A percentile compares a stretch with the other conserved stretches of the same genome.
These are phyloP conservation scores for Grantiella picta DNA, from an alignment of 2,113 vertebrate genomes.

Conservation along the genomic window DNA sequence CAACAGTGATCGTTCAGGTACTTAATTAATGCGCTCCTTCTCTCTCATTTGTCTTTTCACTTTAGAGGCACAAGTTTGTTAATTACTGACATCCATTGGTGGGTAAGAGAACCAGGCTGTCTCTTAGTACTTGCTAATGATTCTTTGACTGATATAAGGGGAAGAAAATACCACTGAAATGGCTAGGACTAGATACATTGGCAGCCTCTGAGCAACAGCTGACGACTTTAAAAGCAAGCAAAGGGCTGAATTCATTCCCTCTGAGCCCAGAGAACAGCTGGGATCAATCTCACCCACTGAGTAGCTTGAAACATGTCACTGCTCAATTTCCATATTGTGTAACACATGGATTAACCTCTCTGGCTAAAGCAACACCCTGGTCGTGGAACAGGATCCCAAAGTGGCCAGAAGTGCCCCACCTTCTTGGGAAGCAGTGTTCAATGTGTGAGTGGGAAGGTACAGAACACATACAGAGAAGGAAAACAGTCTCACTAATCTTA, in stretches of 20 bases:
- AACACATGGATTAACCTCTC: not conserved
- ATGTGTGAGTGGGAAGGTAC: not conserved
- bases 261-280: not conserved
- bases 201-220: not conserved
- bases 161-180: not conserved
- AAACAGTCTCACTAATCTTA: not conserved
- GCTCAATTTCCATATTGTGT: not conserved
- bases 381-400: rapidly evolving
- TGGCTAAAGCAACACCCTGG: not conserved
- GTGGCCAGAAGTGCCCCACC: not conserved
- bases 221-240: not conserved
- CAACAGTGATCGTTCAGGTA: not conserved
- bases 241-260: not conserved
- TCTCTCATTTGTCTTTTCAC: not conserved
- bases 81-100: not conserved
- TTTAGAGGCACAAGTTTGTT: not conserved
- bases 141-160: not conserved
- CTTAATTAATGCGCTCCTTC: not conserved
- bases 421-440: not conserved
- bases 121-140: not conserved
- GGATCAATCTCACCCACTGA: not conserved
- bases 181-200: not conserved
- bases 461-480: not conserved
- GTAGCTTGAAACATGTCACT: not conserved
- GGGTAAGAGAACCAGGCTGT: not conserved